phyloP scores from a whole-genome alignment of 2,888 invertebrate species.

The Ceraclea dissimilis region DNA sequence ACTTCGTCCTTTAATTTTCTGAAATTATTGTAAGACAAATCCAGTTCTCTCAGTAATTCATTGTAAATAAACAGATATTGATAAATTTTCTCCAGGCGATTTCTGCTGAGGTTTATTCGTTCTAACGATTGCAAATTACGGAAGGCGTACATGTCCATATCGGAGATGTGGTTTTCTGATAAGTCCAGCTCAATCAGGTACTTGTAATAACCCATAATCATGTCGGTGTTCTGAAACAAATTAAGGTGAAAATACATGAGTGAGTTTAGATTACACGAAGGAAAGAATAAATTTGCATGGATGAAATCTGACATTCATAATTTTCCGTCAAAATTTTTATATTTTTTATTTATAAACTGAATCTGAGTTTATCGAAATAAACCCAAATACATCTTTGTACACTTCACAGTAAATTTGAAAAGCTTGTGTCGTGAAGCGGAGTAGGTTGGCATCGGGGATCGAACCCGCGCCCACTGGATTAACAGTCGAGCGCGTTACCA shows the following conservation, averaged over 20 bases:
- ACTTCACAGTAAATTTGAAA: too few relatives aligned
- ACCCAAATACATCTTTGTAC: too few relatives aligned
- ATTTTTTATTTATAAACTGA: too few relatives aligned
- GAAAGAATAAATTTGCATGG: too few relatives aligned
- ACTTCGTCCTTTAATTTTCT: constrained; percentile 48
- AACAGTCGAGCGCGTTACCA: too few relatives aligned
- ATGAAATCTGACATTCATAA: too few relatives aligned
- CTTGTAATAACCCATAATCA: constrained; percentile 30
- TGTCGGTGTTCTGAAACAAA: constrained; percentile 39
- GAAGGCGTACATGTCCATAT: constrained; percentile 56
- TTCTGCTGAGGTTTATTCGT: constrained; percentile 53
- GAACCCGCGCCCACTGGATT: too few relatives aligned
- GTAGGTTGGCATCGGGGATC: too few relatives aligned
- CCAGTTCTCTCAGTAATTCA: constrained; percentile 43
- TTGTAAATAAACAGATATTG: constrained; percentile 52
- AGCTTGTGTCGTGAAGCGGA: too few relatives aligned
- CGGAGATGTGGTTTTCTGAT: constrained; percentile 54
- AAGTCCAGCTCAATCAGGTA: constrained; percentile 45
- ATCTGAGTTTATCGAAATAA: too few relatives aligned
- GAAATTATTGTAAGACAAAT: constrained; percentile 56
- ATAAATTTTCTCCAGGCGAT: constrained; percentile 50
- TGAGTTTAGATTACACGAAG: too few relatives aligned
- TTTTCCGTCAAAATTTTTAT: too few relatives aligned
- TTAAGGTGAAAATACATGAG: not conserved
- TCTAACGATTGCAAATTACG: constrained; percentile 42